phyloP scores from a whole-genome alignment of 64 coral and sea anemone genomes.

The Porites australiensis region DNA sequence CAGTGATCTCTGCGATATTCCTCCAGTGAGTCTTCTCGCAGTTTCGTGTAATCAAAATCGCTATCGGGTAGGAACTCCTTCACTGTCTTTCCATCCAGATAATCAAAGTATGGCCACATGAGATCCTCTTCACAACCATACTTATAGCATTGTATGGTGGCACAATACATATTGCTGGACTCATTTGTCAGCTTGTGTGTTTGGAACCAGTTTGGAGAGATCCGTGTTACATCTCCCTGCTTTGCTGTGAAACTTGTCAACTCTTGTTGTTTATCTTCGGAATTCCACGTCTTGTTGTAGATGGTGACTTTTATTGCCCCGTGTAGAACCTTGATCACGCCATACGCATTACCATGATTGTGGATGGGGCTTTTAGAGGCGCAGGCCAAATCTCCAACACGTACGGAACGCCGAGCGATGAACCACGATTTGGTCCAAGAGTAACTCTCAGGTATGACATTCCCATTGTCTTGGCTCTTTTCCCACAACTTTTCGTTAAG shows the following conservation, averaged over 20 bases:
- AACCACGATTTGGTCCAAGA: slow-evolving; percentile 15
- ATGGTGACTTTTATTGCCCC: slow-evolving; percentile 27
- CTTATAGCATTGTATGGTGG: slow-evolving; percentile 62
- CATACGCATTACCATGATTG: slow-evolving; percentile 64
- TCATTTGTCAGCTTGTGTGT: slow-evolving; percentile 50
- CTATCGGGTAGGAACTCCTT: slow-evolving; percentile 34
- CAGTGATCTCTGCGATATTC: background rate
- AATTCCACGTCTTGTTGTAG: slow-evolving; percentile 49
- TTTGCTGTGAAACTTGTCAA: background rate
- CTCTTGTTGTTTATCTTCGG: background rate
- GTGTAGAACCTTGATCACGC: slow-evolving; percentile 46
- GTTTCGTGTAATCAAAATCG: slow-evolving; percentile 32
- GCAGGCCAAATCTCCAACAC: slow-evolving; percentile 52
- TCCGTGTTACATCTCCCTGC: slow-evolving; percentile 43
- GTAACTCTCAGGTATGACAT: slow-evolving; percentile 51
- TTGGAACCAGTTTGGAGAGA: slow-evolving; percentile 67
- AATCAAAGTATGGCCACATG: slow-evolving; percentile 62
- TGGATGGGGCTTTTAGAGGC: slow-evolving; percentile 23
- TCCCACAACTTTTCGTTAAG: slow-evolving; percentile 20
- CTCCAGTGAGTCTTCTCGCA: slow-evolving; percentile 6
- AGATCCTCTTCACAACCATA: slow-evolving; percentile 34
- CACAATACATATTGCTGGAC: slow-evolving; percentile 20
- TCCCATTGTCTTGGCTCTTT: too few species aligned
- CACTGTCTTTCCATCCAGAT: slow-evolving; percentile 8
- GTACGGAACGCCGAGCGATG: slow-evolving; percentile 45